Base-by-base conservation (phyloP, 2,797 vertebrate species). In the Etheostoma nigrum region DNA sequence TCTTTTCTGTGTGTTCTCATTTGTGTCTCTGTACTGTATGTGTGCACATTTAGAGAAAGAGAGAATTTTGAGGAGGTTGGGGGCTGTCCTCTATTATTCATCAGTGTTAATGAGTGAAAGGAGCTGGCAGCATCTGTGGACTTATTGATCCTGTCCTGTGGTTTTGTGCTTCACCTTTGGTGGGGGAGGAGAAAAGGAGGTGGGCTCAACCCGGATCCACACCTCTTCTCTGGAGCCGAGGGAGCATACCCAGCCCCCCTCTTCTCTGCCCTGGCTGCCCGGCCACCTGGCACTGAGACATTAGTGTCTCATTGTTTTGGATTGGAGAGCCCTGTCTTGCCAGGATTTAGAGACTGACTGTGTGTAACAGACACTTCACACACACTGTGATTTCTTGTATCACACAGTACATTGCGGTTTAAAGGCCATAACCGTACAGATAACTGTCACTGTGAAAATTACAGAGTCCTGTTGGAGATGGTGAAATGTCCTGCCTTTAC, bases 31-130 rank as follows among this genome's bases (percentile, higher is more conserved):
- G 52, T 67, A 25, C 18, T 72, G 52, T 65, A 25, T 65, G 53
- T 74, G 71, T 66, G 60, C 42, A 68, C 68, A 72, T 82, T 83
- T 75, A 72, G 76, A 79, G 74, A 73, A 74, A 71, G 82, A 75
- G 79, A 54, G 73, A 69, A 77, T 89, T 67, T 82, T 81, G 67
- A 64, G 79, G 78, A 89, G 87, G 79, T 80, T 67, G 84, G 66
- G 76, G 71, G 36, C 73, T 76, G 71, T 91, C 87, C 89, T 94
- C 85, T 93, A 93, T 94, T 94, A 95, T 94, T 94, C 84, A 94
- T 92, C 75, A 88, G 89, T 87, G 77, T 85, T 93, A 94, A 94
- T 93, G 89, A 93, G 87, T 91, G 88, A 92, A 87, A 87, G 89
- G 81, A 88, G 83, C 82, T 86, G 72, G 87, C 85, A 92, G 85